Percentiles rank a stretch among this genome's conserved stretches.
Conservation (phyloP, 2,888 invertebrate species). For the Lithophane socia region DNA sequence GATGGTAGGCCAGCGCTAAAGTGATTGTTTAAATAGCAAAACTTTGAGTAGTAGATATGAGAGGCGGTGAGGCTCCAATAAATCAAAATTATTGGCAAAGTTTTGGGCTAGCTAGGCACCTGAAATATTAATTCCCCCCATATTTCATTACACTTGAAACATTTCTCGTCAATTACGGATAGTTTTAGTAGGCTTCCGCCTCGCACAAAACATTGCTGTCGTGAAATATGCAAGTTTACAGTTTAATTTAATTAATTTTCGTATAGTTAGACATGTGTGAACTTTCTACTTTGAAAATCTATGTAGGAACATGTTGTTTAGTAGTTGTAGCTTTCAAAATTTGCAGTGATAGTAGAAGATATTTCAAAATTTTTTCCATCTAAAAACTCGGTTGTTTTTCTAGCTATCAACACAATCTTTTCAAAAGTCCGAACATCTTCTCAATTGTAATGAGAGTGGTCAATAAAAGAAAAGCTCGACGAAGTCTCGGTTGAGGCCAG, state of each 20-base stretch:
- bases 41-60: conserved; percentile 77
- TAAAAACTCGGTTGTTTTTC: conserved; percentile 14
- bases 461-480: conserved; percentile 73
- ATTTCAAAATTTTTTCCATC: not conserved
- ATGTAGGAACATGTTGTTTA: conserved; percentile 2
- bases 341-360: not conserved
- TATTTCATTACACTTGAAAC: conserved; percentile 78
- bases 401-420: conserved; percentile 41
- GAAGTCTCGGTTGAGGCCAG: conserved; percentile 67
- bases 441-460: conserved; percentile 74
- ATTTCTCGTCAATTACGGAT: conserved; percentile 76
- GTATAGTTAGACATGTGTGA: conserved; percentile 47
- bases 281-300: conserved; percentile 10
- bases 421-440: conserved; percentile 62
- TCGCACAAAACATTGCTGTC: conserved; percentile 57
- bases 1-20: conserved; percentile 50
- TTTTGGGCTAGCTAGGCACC: conserved; percentile 78
- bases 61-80: conserved; percentile 77
- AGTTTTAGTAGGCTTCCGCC: conserved; percentile 68
- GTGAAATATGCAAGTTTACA: conserved; percentile 60
- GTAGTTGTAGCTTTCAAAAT: not conserved
- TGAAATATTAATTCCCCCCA: conserved; percentile 80
- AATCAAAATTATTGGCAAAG: conserved; percentile 85
- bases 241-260: conserved; percentile 62
- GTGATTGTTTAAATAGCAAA: conserved; percentile 80